Conservation (phyloP, 92 coral and sea anemone species). For the Phymanthus crucifer region DNA sequence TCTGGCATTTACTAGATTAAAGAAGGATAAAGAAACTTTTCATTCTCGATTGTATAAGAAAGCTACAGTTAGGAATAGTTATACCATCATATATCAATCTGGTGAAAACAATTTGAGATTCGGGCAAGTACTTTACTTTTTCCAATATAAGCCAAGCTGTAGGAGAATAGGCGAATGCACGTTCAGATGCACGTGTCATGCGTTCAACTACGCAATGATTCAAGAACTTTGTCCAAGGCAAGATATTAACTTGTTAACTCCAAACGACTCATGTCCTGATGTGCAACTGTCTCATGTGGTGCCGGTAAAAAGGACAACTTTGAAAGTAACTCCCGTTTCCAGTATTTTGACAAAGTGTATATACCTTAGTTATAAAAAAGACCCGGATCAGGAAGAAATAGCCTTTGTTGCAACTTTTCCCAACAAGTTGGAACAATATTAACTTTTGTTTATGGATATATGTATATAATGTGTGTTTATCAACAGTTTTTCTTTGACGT, state of each 20-base stretch:
- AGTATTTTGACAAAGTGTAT: constrained; percentile 18
- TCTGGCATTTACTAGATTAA: constrained; percentile 32
- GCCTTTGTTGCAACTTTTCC: constrained; percentile 41
- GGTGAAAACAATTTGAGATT: constrained; percentile 10
- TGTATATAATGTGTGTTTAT: background rate
- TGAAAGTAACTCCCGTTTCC: constrained; percentile 13
- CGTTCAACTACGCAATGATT: constrained; percentile 20
- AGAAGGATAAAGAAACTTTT: constrained; percentile 25
- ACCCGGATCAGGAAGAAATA: background rate
- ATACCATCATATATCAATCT: constrained; percentile 32
- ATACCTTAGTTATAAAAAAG: constrained; percentile 23
- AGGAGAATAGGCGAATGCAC: constrained; percentile 38
- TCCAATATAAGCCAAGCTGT: constrained; percentile 43
- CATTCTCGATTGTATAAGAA: constrained; percentile 32
- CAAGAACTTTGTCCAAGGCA: constrained; percentile 19
- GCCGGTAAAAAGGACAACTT: constrained; percentile 19
- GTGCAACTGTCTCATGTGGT: constrained; percentile 15
- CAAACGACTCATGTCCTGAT: constrained; percentile 5
- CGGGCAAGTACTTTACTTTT: constrained; percentile 42
- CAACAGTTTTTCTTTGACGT: background rate
- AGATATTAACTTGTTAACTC: constrained; percentile 20
- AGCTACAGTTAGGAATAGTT: constrained; percentile 40
- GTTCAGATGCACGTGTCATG: constrained; percentile 31
- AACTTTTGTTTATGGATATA: background rate
- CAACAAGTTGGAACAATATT: constrained; percentile 33